Conservation (phyloP, 1,140 invertebrate species). For the Asobara japonica region DNA sequence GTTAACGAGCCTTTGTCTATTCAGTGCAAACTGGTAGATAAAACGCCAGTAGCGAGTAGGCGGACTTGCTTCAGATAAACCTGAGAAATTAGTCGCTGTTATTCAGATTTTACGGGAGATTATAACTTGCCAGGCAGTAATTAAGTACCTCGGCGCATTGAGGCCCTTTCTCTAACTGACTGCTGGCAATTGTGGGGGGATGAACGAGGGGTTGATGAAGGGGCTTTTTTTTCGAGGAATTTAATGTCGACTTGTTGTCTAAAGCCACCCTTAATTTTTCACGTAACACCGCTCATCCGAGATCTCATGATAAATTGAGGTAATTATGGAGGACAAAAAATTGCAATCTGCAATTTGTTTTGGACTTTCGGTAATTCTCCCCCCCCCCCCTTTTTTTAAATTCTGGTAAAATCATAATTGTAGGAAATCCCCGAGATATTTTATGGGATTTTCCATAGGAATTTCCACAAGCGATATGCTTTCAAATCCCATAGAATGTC, state of each 20-base stretch:
- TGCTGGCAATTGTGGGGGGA: not conserved
- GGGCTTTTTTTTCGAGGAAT: not conserved
- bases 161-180: not conserved
- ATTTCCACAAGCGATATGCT: too few species aligned
- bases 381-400: too few species aligned
- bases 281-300: not conserved
- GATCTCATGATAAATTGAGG: not conserved
- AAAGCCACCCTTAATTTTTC: not conserved
- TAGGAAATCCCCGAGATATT: too few species aligned
- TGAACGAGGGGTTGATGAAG: not conserved
- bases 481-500: too few species aligned
- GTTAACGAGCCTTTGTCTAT: constrained; percentile 3
- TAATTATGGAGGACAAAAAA: not conserved
- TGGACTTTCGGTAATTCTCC: too few species aligned
- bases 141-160: constrained; percentile 40
- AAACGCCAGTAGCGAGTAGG: not conserved
- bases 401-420: too few species aligned
- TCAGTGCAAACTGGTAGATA: not conserved
- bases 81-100: constrained; percentile 51
- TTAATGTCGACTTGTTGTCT: not conserved
- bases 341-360: too few species aligned
- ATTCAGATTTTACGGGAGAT: constrained; percentile 54
- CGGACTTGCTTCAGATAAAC: constrained; percentile 47
- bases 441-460: not conserved
- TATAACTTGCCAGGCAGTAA: constrained; percentile 47